Conservation (phyloP, 1,140 invertebrate species). For the Diprion similis region DNA sequence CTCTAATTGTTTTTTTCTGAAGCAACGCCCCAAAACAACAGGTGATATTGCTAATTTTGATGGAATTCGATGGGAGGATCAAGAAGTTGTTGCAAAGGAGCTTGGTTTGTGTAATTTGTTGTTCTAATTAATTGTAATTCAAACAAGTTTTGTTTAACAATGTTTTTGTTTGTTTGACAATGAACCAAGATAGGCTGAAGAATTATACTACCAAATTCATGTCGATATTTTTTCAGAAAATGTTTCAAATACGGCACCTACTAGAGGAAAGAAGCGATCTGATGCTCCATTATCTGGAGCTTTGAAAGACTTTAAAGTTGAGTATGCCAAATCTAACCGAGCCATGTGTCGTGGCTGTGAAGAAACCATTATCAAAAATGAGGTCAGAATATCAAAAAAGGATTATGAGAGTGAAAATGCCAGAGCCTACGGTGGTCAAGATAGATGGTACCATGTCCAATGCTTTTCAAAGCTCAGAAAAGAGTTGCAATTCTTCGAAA, state of each 20-base stretch:
- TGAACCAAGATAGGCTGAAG: conserved; percentile 8
- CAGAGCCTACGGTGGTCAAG: conserved; percentile 79
- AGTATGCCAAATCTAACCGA: conserved; percentile 89
- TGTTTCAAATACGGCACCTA: conserved; percentile 22
- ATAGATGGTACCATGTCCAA: conserved; percentile 90
- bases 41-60: conserved; percentile 88
- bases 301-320: conserved; percentile 71
- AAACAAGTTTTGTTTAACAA: conserved; percentile 21
- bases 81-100: conserved; percentile 79
- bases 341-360: conserved; percentile 86
- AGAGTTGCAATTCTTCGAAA: conserved; percentile 78
- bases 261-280: conserved; percentile 59
- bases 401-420: conserved; percentile 85
- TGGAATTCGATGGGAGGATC: conserved; percentile 84
- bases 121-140: conserved; percentile 18
- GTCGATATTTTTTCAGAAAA: conserved; percentile 17
- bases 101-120: conserved; percentile 65
- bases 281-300: conserved; percentile 39
- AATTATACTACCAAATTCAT: conserved; percentile 11
- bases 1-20: conserved; percentile 86
- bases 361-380: conserved; percentile 85
- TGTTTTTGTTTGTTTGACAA: no score
- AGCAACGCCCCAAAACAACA: conserved; percentile 74
- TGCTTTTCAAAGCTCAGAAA: conserved; percentile 86
- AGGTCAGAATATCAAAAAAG: conserved; percentile 84